These are phyloP conservation scores for Orchestes rusci DNA, from an alignment of 2,888 invertebrate genomes.

Conservation along the genomic window DNA sequence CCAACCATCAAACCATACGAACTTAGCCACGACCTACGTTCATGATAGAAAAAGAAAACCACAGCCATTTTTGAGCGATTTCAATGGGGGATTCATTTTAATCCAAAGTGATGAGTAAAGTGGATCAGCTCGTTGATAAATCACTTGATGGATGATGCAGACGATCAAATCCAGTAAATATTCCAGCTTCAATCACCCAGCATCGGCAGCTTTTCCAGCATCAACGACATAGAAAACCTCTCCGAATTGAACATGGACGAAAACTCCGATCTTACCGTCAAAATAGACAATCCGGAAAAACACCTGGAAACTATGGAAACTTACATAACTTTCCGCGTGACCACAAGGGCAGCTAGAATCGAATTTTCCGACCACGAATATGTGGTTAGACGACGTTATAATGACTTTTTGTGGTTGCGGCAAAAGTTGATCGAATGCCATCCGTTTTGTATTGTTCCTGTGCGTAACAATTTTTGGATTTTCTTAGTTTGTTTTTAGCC, in stretches of 20 bases:
- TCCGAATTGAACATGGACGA: constrained; percentile 50
- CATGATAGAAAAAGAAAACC: too few relatives aligned
- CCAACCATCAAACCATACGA: too few relatives aligned
- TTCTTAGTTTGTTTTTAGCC: constrained; percentile 45
- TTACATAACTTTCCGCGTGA: constrained; percentile 61
- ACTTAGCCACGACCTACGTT: too few relatives aligned
- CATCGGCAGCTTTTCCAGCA: constrained; percentile 53
- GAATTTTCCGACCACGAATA: constrained; percentile 59
- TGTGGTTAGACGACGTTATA: constrained; percentile 59
- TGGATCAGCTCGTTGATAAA: too few relatives aligned
- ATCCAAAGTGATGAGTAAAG: too few relatives aligned
- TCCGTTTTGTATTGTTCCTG: constrained; percentile 61
- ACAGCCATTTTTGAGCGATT: too few relatives aligned
- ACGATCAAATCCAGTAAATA: too few relatives aligned
- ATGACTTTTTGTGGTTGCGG: constrained; percentile 65
- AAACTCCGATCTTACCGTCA: constrained; percentile 54
- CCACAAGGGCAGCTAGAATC: constrained; percentile 58
- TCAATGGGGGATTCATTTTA: too few relatives aligned
- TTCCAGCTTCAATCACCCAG: constrained; percentile 52
- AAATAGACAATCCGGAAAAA: constrained; percentile 67
- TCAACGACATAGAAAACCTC: constrained; percentile 50
- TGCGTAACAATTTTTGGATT: too few relatives aligned
- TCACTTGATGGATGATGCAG: too few relatives aligned
- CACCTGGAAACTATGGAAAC: constrained; percentile 64
- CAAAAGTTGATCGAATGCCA: constrained; percentile 58